A percentile compares a stretch with the other conserved stretches of the same genome.
These are phyloP conservation scores for Lasioglossum villosulum DNA, from an alignment of 2,888 invertebrate species.

Conservation along the genomic window DNA sequence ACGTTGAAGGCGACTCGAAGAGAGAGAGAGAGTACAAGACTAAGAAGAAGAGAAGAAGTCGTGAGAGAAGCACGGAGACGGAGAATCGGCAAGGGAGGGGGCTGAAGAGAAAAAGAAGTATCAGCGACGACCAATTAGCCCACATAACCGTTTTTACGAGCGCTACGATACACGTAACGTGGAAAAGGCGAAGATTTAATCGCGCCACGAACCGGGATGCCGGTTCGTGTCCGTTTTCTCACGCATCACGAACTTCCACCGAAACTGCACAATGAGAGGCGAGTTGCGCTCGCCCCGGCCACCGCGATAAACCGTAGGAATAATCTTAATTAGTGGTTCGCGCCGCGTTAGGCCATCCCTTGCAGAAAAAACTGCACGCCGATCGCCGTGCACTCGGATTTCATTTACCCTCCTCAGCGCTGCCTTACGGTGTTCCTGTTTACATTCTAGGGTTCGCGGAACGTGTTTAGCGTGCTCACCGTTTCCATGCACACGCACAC, in stretches of 20 bases:
- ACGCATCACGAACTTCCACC: constrained; percentile 68
- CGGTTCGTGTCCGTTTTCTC: constrained; percentile 74
- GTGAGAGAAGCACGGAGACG: constrained; percentile 26
- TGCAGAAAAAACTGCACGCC: constrained; percentile 20
- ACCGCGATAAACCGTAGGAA: constrained; percentile 61
- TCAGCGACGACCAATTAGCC: constrained; percentile 77
- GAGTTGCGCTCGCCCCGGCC: constrained; percentile 37
- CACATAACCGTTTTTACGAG: constrained; percentile 76
- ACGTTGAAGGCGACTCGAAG: background rate
- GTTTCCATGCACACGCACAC: background rate
- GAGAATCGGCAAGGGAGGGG: constrained; percentile 40
- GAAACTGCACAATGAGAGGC: constrained; percentile 60
- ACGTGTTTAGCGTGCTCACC: constrained; percentile 26
- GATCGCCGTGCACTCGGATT: constrained; percentile 45
- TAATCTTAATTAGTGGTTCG: constrained; percentile 67
- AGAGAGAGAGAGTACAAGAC: background rate
- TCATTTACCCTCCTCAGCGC: constrained; percentile 52
- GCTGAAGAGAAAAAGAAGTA: constrained; percentile 56
- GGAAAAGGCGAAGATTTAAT: constrained; percentile 75
- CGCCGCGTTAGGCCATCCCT: constrained; percentile 51
- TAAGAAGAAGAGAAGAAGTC: background rate
- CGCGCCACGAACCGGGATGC: constrained; percentile 70
- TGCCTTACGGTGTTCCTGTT: constrained; percentile 27
- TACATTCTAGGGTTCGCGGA: constrained; percentile 28
- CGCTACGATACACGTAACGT: constrained; percentile 71